phyloP scores from a whole-genome alignment of 2,888 invertebrate species.

The Cryptus viduatorius region DNA sequence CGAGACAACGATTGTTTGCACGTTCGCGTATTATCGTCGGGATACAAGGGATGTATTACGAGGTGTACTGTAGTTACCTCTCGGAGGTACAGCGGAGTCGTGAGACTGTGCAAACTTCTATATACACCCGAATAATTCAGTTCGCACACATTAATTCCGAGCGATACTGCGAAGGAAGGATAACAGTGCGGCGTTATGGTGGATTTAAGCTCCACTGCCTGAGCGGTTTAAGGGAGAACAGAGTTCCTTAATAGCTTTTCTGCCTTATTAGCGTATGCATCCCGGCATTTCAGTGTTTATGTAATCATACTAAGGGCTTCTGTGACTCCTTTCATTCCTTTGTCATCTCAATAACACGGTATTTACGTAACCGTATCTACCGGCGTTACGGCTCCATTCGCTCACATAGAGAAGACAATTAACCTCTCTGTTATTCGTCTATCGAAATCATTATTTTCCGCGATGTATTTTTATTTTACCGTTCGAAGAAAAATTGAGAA shows the following conservation, averaged over 20 bases:
- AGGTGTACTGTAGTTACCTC: not conserved
- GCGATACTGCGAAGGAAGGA: not conserved
- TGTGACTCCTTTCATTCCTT: not conserved
- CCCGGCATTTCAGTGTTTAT: not conserved
- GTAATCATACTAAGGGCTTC: not conserved
- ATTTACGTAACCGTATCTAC: not conserved
- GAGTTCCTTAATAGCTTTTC: not conserved
- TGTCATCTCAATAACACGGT: not conserved
- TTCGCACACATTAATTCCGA: not conserved
- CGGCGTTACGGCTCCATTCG: not conserved
- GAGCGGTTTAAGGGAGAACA: not conserved
- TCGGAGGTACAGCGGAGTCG: not conserved
- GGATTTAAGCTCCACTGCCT: not conserved
- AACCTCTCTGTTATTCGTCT: not conserved
- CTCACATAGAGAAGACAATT: not conserved
- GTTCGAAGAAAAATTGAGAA: no score
- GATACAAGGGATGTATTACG: not conserved
- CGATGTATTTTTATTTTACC: not conserved
- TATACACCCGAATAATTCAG: not conserved
- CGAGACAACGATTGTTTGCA: not conserved
- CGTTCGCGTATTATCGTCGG: not conserved
- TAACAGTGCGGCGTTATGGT: not conserved
- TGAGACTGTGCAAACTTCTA: constrained; percentile 1
- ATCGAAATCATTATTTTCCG: not conserved
- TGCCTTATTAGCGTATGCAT: not conserved